These are phyloP conservation scores for Furcifer pardalis DNA, from an alignment of 2,797 vertebrate species.

Conservation along the genomic window DNA sequence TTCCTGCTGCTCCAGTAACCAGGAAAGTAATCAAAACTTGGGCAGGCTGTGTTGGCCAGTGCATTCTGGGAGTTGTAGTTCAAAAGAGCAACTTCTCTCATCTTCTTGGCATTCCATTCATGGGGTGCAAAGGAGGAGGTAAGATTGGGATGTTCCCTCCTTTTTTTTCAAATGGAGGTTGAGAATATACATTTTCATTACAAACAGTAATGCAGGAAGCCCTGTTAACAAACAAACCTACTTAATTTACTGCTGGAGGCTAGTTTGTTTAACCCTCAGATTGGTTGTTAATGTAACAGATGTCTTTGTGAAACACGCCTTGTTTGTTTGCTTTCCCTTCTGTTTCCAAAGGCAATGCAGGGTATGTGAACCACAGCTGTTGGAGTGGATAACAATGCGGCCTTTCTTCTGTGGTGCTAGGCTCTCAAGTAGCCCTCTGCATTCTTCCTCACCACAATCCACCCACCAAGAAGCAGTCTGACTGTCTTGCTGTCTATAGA, in stretches of 20 bases:
- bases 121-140: not conserved
- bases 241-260: constrained; percentile 43
- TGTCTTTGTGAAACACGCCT: constrained; percentile 37
- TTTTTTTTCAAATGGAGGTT: not conserved
- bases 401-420: constrained; percentile 8
- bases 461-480: constrained; percentile 24
- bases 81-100: too few relatives aligned
- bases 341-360: constrained; percentile 35
- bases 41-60: too few relatives aligned
- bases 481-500: too few relatives aligned
- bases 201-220: constrained; percentile 5
- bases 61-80: too few relatives aligned
- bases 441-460: constrained; percentile 29
- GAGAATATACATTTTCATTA: not conserved
- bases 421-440: constrained; percentile 42
- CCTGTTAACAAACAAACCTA: constrained; percentile 27
- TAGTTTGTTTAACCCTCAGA: constrained; percentile 39
- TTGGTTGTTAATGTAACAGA: constrained; percentile 42
- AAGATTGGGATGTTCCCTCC: not conserved
- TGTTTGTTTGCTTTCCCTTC: constrained; percentile 25
- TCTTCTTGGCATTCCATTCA: too few relatives aligned
- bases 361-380: constrained; percentile 53
- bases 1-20: too few relatives aligned
- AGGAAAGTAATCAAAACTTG: too few relatives aligned
- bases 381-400: constrained; percentile 43